Evolutionary conservation across 2,113 vertebrate genomes (phyloP).

Genomic region (Euleptes europaea): DNA sequence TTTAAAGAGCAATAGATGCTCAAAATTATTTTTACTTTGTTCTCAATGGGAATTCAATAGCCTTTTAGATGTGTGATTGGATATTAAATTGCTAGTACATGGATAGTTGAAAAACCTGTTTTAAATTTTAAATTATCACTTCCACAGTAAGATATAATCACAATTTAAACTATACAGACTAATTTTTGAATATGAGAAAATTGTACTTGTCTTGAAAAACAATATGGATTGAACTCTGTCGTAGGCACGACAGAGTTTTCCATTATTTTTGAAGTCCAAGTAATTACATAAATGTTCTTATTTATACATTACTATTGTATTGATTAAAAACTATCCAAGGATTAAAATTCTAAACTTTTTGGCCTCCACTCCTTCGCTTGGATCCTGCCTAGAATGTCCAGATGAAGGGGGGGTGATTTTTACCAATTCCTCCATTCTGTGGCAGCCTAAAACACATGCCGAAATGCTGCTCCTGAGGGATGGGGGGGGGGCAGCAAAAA

Average conservation of each 20-base stretch:
- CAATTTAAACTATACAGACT: background rate
- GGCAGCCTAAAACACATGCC: too few species aligned
- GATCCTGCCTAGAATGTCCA: too few species aligned
- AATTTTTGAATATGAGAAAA: background rate
- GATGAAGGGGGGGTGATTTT: too few species aligned
- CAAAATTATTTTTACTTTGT: constrained; percentile 7
- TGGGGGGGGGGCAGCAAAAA: too few species aligned
- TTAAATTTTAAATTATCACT: background rate
- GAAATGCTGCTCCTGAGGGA: too few species aligned
- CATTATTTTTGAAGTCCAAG: background rate
- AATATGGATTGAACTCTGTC: background rate
- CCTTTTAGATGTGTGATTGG: background rate
- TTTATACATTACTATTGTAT: background rate
- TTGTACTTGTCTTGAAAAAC: constrained; percentile 2
- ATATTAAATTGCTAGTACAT: background rate
- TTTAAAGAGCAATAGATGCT: constrained; percentile 7
- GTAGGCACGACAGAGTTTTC: background rate
- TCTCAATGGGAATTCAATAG: background rate
- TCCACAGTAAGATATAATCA: background rate
- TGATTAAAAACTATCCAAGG: background rate
- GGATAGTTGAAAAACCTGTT: background rate
- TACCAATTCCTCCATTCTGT: too few species aligned
- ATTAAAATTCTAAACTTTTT: background rate
- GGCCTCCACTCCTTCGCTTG: background rate
- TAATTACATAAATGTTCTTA: background rate